Percentiles rank a stretch among this genome's conserved stretches.
phyloP scores from a whole-genome alignment of 2,113 vertebrate genomes.

The Crypturellus undulatus region DNA sequence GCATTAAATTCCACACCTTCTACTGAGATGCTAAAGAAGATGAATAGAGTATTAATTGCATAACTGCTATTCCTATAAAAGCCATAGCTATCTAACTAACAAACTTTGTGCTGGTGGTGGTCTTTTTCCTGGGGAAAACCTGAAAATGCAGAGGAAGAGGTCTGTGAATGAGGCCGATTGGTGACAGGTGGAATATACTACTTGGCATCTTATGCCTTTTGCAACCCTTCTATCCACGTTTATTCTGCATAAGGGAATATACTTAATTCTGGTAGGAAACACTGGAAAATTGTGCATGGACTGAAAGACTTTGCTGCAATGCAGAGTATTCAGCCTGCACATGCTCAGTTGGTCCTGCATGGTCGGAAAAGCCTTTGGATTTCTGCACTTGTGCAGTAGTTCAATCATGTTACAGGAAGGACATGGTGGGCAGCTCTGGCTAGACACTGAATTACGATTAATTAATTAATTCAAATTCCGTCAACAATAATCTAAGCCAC shows the following conservation, averaged over 20 bases:
- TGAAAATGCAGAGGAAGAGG: neutral
- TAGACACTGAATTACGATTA: neutral
- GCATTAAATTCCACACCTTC: neutral
- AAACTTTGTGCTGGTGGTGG: neutral
- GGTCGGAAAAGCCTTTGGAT: neutral
- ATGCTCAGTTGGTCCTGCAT: accelerated
- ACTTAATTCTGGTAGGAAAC: neutral
- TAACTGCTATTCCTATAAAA: neutral
- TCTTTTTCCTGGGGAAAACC: neutral
- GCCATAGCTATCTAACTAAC: neutral
- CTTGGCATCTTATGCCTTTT: neutral
- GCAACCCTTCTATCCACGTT: accelerated
- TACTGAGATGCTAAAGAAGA: neutral
- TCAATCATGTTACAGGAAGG: neutral
- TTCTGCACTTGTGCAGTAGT: neutral
- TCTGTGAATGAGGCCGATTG: neutral
- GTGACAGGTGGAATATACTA: neutral
- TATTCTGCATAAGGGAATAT: neutral
- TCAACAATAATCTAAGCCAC: neutral
- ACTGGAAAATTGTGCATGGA: neutral
- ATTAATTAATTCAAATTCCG: neutral
- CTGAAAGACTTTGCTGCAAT: neutral
- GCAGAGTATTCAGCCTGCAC: neutral
- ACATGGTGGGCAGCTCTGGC: neutral
- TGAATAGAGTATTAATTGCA: accelerated